Conservation (phyloP, 1,140 invertebrate genomes). For the Drosophila yakuba region DNA sequence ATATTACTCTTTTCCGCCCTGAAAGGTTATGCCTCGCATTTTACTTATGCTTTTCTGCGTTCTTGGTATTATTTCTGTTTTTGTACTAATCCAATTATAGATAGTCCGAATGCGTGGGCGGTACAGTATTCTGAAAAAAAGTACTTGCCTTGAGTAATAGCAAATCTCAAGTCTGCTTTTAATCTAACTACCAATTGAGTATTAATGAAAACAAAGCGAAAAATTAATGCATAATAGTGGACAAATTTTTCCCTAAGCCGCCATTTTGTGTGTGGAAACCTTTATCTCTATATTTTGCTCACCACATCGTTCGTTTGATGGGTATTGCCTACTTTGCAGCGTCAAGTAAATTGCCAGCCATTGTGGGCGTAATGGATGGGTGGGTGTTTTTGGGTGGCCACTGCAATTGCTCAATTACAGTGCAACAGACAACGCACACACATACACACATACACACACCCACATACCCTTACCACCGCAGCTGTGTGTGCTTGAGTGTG, state of each 20-base stretch:
- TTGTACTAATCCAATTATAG: conserved; percentile 40
- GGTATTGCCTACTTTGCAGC: conserved; percentile 75
- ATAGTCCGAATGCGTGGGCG: background rate
- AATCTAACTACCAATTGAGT: no score
- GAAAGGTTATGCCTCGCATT: conserved; percentile 1
- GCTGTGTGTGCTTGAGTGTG: conserved; percentile 40
- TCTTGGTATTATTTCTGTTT: conserved; percentile 1
- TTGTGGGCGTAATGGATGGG: background rate
- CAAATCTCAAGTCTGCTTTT: background rate
- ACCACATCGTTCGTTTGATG: conserved; percentile 16
- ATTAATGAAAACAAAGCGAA: no score
- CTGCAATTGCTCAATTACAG: conserved; percentile 81
- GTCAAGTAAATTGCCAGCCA: conserved; percentile 48
- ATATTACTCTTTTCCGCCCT: conserved; percentile 1
- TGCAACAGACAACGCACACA: conserved; percentile 63
- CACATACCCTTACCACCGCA: background rate
- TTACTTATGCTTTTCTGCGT: conserved; percentile 11
- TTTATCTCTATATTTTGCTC: background rate
- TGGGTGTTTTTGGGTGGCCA: conserved; percentile 21
- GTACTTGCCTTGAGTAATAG: background rate
- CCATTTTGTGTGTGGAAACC: background rate
- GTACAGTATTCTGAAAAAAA: conserved; percentile 5
- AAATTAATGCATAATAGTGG: background rate
- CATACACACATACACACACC: conserved; percentile 3
- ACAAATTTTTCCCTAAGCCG: no score